These are phyloP conservation scores for Helicolenus hilgendorfi DNA, from an alignment of 2,797 vertebrate species.

Conservation along the genomic window DNA sequence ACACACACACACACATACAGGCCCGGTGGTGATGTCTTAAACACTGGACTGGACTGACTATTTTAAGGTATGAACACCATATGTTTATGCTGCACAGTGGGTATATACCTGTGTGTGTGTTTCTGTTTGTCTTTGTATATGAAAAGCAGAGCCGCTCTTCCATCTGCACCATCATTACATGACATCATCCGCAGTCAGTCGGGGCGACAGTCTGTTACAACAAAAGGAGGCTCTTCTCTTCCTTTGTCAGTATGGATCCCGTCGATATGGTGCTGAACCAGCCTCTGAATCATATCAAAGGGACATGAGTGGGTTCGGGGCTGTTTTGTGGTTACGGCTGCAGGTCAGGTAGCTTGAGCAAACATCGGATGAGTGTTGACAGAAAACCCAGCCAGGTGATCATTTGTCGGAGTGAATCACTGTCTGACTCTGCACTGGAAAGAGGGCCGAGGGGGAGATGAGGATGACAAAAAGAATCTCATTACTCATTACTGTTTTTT, in stretches of 20 bases:
- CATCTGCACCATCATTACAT: conserved; percentile 45
- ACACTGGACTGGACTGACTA: background rate
- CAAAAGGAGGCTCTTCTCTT: conserved; percentile 4
- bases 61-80: background rate
- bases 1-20: conserved; percentile 6
- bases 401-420: conserved; percentile 63
- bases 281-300: conserved; percentile 56
- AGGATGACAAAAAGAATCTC: conserved; percentile 4
- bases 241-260: background rate
- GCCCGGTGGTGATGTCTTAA: conserved; percentile 16
- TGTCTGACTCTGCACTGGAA: conserved; percentile 52
- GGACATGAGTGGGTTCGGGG: conserved; percentile 8
- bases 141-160: conserved; percentile 8
- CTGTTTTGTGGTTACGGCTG: conserved; percentile 44
- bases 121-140: conserved; percentile 6
- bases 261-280: conserved; percentile 18
- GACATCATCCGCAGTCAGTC: conserved; percentile 42
- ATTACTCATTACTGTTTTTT: background rate
- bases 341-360: conserved; percentile 36
- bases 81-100: background rate
- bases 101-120: background rate
- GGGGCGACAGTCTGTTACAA: background rate
- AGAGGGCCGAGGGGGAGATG: background rate
- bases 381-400: conserved; percentile 63
- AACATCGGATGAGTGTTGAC: conserved; percentile 55